A percentile compares a stretch with the other conserved stretches of the same genome.
These are phyloP conservation scores for Caligus rogercresseyi DNA, from an alignment of 1,140 invertebrate species.

Conservation along the genomic window DNA sequence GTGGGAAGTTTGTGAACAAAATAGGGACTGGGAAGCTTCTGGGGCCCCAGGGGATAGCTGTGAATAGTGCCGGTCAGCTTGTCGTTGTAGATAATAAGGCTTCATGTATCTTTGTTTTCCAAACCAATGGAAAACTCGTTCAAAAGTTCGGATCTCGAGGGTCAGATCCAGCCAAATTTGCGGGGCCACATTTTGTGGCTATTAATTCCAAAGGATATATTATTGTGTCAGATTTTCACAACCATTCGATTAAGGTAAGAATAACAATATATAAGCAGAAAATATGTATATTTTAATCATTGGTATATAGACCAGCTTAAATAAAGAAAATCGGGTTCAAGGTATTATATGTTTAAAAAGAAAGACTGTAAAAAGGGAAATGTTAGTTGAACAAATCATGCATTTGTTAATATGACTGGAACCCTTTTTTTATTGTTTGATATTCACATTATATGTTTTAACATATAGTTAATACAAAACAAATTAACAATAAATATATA, in stretches of 20 bases:
- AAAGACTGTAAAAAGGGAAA: too few species aligned
- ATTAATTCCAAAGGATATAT: constrained; percentile 36
- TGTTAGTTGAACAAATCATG: too few species aligned
- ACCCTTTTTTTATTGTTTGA: too few species aligned
- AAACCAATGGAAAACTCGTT: constrained; percentile 33
- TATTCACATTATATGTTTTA: too few species aligned
- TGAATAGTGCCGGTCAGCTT: constrained; percentile 35
- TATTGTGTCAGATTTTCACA: constrained; percentile 40
- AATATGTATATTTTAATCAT: too few species aligned
- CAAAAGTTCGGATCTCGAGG: constrained; percentile 30
- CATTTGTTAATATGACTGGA: too few species aligned
- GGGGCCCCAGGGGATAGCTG: constrained; percentile 38
- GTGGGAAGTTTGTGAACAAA: constrained; percentile 37
- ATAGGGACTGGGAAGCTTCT: constrained; percentile 38
- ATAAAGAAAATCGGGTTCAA: too few species aligned
- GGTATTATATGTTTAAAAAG: too few species aligned
- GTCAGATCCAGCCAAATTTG: constrained; percentile 34
- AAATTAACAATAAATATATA: too few species aligned
- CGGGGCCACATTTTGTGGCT: constrained; percentile 41
- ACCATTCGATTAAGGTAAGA: constrained; percentile 37
- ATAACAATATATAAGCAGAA: too few species aligned
- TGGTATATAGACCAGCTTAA: too few species aligned
- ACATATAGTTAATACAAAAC: too few species aligned
- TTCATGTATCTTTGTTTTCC: constrained; percentile 37
- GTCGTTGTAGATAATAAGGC: constrained; percentile 43